A percentile compares a stretch with the other conserved stretches of the same genome.
Conservation (phyloP, 2,888 invertebrate species). For the Eupeodes luniger region DNA sequence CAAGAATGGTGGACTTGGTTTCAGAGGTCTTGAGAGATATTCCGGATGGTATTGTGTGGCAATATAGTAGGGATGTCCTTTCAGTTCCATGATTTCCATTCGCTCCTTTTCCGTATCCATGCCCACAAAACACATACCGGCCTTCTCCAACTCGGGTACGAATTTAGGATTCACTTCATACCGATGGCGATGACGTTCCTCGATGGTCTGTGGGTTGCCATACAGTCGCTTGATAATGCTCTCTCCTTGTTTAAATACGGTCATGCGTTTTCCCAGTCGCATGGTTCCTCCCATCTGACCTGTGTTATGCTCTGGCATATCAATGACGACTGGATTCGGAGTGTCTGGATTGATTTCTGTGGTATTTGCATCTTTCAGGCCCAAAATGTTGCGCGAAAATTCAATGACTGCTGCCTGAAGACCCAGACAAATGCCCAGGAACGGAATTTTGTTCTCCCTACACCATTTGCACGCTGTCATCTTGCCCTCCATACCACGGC, state of each 20-base stretch:
- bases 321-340: slow-evolving; percentile 93
- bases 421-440: slow-evolving; percentile 98
- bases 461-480: slow-evolving; percentile 97
- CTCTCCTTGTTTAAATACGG: slow-evolving; percentile 88
- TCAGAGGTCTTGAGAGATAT: slow-evolving; percentile 95
- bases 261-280: slow-evolving; percentile 97
- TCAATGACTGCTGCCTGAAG: slow-evolving; percentile 98
- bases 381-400: slow-evolving; percentile 94
- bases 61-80: slow-evolving; percentile 95
- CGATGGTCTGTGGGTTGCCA: slow-evolving; percentile 90
- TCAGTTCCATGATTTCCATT: slow-evolving; percentile 97
- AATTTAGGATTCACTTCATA: slow-evolving; percentile 98
- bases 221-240: slow-evolving; percentile 89
- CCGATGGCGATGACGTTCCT: slow-evolving; percentile 98
- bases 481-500: slow-evolving; percentile 97
- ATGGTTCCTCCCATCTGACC: slow-evolving; percentile 98
- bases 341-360: slow-evolving; percentile 93
- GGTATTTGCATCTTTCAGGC: slow-evolving; percentile 91
- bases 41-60: slow-evolving; percentile 99
- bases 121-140: slow-evolving; percentile 95
- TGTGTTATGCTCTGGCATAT: slow-evolving; percentile 99
- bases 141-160: slow-evolving; percentile 90
- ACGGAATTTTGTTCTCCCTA: slow-evolving; percentile 94
- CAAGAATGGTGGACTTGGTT: slow-evolving; percentile 97
- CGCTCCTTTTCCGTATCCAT: slow-evolving; percentile 92